Evolutionary conservation across 2,113 vertebrate genomes (phyloP).

Genomic region (Rhinopomastus cyanomelas): DNA sequence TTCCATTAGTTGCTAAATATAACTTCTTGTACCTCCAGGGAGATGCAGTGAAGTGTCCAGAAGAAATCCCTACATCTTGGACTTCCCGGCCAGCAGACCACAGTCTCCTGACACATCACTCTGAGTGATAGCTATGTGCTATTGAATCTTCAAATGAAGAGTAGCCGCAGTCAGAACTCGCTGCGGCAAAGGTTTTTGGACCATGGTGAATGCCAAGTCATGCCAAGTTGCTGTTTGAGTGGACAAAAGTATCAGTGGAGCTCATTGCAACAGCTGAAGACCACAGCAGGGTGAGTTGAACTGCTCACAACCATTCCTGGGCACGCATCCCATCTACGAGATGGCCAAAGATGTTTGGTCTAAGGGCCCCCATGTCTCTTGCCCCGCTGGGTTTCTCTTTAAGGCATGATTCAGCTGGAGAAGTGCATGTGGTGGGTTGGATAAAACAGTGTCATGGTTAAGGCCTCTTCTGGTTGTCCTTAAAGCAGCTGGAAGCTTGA

Average conservation of each 20-base stretch:
- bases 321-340: not conserved
- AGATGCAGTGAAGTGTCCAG: not conserved
- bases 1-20: not conserved
- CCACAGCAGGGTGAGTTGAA: not conserved
- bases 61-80: not conserved
- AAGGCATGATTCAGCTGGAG: not conserved
- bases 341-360: not conserved
- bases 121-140: rapidly evolving
- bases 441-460: not conserved
- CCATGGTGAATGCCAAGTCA: not conserved
- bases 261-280: not conserved
- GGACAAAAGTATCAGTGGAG: not conserved
- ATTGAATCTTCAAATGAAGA: not conserved
- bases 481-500: not conserved
- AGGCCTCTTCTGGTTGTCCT: not conserved
- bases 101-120: not conserved
- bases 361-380: not conserved
- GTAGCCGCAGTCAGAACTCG: not conserved
- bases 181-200: not conserved
- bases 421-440: not conserved
- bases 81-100: not conserved
- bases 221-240: not conserved
- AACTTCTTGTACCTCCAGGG: not conserved
- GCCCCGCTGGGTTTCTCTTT: not conserved
- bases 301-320: not conserved